Conservation (phyloP, 2,113 vertebrate species). For the Gymnorhina tibicen region DNA sequence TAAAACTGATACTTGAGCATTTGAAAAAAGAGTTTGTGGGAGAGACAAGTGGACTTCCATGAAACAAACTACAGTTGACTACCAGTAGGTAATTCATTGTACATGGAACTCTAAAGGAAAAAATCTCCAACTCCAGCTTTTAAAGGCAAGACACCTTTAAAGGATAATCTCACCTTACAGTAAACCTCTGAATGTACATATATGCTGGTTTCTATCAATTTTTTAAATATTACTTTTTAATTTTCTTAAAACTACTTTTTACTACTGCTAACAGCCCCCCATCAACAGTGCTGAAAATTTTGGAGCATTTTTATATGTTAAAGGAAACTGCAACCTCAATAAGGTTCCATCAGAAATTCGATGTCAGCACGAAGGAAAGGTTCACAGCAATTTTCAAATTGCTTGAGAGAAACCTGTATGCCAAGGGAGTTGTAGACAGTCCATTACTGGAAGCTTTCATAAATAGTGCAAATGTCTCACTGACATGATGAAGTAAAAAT, state of each 20-base stretch:
- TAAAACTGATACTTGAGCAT: background rate
- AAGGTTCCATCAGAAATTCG: background rate
- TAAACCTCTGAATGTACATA: background rate
- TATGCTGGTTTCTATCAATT: background rate
- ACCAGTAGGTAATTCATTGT: background rate
- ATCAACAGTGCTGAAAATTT: background rate
- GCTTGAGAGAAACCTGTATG: background rate
- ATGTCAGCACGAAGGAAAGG: background rate
- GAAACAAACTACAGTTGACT: background rate
- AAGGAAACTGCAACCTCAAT: background rate
- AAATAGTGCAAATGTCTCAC: background rate
- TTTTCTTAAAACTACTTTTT: background rate
- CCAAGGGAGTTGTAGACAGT: background rate
- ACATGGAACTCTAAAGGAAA: background rate
- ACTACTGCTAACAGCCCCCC: rapidly evolving
- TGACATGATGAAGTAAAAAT: background rate
- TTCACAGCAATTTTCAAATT: background rate
- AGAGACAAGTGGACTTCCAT: background rate
- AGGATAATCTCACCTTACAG: background rate
- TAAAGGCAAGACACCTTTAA: background rate
- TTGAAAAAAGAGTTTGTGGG: background rate
- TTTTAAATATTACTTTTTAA: background rate
- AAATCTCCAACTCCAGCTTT: background rate
- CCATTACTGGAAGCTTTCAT: background rate
- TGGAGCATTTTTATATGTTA: background rate